Percentiles rank a stretch among this genome's conserved stretches.
phyloP scores from a whole-genome alignment of 2,113 vertebrate species.

The Carlito syrichta region DNA sequence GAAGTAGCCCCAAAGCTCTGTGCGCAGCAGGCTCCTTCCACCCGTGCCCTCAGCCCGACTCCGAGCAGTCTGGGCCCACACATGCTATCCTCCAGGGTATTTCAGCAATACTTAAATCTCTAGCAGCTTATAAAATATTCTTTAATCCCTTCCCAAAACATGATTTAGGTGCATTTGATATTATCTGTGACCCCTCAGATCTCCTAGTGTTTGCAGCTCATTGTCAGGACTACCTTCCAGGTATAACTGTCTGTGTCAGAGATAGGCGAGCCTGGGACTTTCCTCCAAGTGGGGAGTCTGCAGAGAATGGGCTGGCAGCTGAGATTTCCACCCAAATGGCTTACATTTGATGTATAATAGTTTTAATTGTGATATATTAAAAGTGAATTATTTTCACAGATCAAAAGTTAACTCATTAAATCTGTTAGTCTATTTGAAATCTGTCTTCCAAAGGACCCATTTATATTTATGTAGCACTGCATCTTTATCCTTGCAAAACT shows the following conservation, averaged over 20 bases:
- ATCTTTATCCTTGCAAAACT: conserved; percentile 5
- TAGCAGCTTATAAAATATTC: conserved; percentile 43
- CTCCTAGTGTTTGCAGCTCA: conserved; percentile 6
- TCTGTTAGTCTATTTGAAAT: conserved; percentile 32
- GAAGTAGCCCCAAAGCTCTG: conserved; percentile 44
- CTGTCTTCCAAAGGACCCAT: conserved; percentile 22
- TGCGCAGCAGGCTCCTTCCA: conserved; percentile 24
- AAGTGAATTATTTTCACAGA: conserved; percentile 37
- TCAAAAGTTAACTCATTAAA: conserved; percentile 45
- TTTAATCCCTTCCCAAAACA: conserved; percentile 53
- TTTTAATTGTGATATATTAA: conserved; percentile 43
- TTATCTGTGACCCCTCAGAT: conserved; percentile 22
- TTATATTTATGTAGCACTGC: conserved; percentile 5
- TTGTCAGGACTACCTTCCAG: conserved; percentile 26
- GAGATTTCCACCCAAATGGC: background rate
- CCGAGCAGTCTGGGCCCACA: conserved; percentile 28
- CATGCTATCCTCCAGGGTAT: conserved; percentile 23
- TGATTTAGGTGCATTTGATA: conserved; percentile 44
- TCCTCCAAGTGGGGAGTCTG: conserved; percentile 42
- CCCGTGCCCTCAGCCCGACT: conserved; percentile 3
- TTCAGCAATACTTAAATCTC: conserved; percentile 47
- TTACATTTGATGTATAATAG: conserved; percentile 18
- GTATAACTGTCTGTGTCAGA: conserved; percentile 25
- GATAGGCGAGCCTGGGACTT: conserved; percentile 24
- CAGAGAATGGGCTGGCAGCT: background rate